Base-by-base conservation (phyloP, 2,888 invertebrate species). In the Lithophane semibrunnea region DNA sequence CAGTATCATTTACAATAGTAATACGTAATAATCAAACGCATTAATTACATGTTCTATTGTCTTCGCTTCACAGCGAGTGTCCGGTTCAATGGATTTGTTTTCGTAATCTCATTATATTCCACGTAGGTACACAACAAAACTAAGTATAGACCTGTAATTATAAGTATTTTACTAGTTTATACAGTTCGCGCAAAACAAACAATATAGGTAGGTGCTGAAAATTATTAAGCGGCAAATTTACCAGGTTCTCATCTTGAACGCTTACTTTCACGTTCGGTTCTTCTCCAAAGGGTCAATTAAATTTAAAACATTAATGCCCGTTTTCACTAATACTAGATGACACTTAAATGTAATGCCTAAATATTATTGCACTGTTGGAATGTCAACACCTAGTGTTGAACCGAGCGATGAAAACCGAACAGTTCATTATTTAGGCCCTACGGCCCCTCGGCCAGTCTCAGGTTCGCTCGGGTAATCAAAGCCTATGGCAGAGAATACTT, bases 121-220 rank as follows among this genome's bases (percentile, higher is more conserved):
- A 67, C n/a, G 72, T 71, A 54, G 71, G 70, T 73, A 60, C 65
- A 60, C 44, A 75, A 69, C 37, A 70, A 73, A 78, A 70, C 58
- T 66, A 70, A 69, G 76, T 60, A 76, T 60, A 65, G 64, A 75
- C 75, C 75, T 80, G 58, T 80, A 54, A 75, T 71, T 70, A 71
- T 61, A 63, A 66, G 54, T 64, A 75, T 64, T 68, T n/a, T 49
- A 75, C 68, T 68, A 49, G 37, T 64, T 16, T 75, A 42, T 16
- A 56, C n/a, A 73, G 29, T 72, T 49, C 18, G 5, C 67, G 24
- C 24, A 42, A 42, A 72, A 67, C n/a, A 72, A 52, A 52, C 21
- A 54, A 29, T 42, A 16, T 10, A 67, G 3, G 24, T 49, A 49
- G 1, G 18, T 54, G 44, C 24, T 29, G 44, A 73, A 67, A 65